Evolutionary conservation across 2,888 invertebrate genomes (phyloP), one percentile per base, ranked within the genome.

Genomic region (Leptopilina myrica): DNA sequence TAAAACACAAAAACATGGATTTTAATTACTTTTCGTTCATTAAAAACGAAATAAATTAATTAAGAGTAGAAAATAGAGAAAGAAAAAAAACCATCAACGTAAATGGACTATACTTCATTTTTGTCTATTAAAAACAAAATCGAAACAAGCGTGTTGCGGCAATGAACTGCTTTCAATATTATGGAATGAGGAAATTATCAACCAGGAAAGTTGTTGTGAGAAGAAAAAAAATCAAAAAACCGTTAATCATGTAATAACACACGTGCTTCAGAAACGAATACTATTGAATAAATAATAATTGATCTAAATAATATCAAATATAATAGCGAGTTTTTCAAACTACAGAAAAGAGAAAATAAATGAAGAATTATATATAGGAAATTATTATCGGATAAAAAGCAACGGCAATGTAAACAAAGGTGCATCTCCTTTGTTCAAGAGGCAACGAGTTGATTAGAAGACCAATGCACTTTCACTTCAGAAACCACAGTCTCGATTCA

Each of bases 161-260:
- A 8, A 69, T 15, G 49, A 26, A 69, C 26, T 26, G 26, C 69
- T 53, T 53, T 53, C 62, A 20, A 8, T 62, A 73, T 7, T 53
- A n/a, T 33, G 90, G 92, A 89, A 91, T 89, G 89, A 90, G 91
- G 92, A 92, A 92, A 92, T 92, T 92, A 89, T 89, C 89, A 89
- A 92, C 92, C 84, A 84, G 91, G 88, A 92, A 92, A 90, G 90
- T 33, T 33, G 33, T 33, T 33, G 87, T 88, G 92, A 92, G 90
- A 92, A 91, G 92, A 92, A 92, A 92, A 56, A 69, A n/a, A 56
- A 73, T 33, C 53, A 8, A 56, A 56, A 56, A 14, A 8, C 33
- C 73, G 56, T 73, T 73, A 56, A 53, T 5, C 20, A 12, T 69
- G 12, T 7, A 53, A 53, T 33, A 53, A 20, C 26, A 33, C 73